Evolutionary conservation across 2,888 invertebrate species (phyloP).

Genomic region (Ecliptopera silaceata): DNA sequence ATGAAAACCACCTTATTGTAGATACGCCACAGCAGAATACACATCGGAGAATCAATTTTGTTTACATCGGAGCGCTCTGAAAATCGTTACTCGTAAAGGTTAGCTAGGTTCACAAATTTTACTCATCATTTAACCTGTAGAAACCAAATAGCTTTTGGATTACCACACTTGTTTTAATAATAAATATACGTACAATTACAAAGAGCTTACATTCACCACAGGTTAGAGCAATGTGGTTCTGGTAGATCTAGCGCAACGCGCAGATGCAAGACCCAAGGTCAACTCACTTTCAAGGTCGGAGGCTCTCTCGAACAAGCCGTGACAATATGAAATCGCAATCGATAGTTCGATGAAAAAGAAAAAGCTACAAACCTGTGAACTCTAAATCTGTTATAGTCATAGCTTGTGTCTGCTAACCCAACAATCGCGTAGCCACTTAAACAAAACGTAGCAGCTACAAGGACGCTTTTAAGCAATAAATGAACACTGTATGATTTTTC

Average conservation of each 20-base stretch:
- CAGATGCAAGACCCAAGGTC: conserved; percentile 23
- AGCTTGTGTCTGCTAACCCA: background rate
- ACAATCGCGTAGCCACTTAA: background rate
- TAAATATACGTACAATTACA: background rate
- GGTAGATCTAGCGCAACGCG: conserved; percentile 23
- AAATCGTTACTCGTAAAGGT: background rate
- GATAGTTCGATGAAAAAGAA: background rate
- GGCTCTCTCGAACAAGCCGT: background rate
- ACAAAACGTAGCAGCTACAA: background rate
- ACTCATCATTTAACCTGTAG: background rate
- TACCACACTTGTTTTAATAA: background rate
- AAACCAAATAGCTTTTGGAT: background rate
- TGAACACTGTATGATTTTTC: background rate
- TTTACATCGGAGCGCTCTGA: background rate
- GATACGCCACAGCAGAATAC: background rate
- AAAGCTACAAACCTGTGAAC: background rate
- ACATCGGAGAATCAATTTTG: background rate
- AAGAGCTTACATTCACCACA: background rate
- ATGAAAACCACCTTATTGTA: too few relatives aligned
- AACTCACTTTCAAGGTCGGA: conserved; percentile 9
- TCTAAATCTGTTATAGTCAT: background rate
- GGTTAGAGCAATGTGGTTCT: background rate
- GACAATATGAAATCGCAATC: conserved; percentile 7
- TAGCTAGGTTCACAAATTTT: background rate
- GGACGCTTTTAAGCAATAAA: background rate